Evolutionary conservation across 2,113 vertebrate species (phyloP).

Genomic region (Dryoscopus gambensis): DNA sequence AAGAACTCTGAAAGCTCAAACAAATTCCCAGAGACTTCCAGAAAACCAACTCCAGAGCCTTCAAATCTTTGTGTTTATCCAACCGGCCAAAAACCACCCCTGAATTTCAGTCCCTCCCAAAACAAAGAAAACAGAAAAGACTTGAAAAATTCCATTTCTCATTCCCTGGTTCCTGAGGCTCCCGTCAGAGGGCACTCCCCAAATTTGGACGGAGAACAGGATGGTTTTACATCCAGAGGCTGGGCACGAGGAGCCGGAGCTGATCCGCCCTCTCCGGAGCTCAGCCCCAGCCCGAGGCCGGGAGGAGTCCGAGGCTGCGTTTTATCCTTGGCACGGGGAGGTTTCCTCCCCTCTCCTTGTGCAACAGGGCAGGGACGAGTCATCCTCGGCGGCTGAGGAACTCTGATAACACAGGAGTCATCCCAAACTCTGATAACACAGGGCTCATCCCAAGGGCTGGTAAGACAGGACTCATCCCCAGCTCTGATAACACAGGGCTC

Average conservation of each 20-base stretch:
- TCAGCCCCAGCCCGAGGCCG: background rate
- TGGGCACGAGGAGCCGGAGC: background rate
- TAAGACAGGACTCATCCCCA: background rate
- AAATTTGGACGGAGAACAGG: background rate
- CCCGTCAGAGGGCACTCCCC: background rate
- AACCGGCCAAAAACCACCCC: background rate
- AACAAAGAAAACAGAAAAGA: background rate
- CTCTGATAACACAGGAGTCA: background rate
- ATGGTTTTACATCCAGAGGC: background rate
- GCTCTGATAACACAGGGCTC: background rate
- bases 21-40: background rate
- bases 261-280: no score
- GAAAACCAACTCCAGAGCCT: rapidly evolving
- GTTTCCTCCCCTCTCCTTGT: background rate
- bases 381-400: background rate
- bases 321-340: background rate
- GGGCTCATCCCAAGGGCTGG: background rate
- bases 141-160: background rate
- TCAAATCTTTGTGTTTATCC: background rate
- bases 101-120: background rate
- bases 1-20: background rate
- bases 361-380: background rate
- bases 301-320: background rate
- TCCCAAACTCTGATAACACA: background rate
- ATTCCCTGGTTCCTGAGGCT: background rate